Conservation (phyloP, 1,140 invertebrate genomes). For the Drosophila nigrodunni region DNA sequence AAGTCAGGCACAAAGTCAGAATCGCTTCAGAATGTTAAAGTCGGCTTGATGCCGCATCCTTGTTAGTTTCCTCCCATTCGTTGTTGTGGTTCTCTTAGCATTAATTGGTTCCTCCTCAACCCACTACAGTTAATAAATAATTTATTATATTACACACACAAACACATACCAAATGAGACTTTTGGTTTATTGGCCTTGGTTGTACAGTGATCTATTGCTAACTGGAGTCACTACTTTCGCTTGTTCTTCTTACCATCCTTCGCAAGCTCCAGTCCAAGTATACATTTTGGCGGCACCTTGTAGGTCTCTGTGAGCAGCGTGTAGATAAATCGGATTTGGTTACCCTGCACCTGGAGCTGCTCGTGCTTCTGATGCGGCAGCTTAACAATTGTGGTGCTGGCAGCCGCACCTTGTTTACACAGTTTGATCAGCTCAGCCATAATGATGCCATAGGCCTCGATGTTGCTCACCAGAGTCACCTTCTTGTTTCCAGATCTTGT, state of each 20-base stretch:
- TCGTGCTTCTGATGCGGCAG: constrained; percentile 90
- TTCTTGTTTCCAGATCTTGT: constrained; percentile 95
- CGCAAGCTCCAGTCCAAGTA: constrained; percentile 88
- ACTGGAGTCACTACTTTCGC: constrained; percentile 55
- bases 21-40: constrained; percentile 29
- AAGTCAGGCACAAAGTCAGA: constrained; percentile 28
- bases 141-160: constrained; percentile 66
- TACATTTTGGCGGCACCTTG: constrained; percentile 88
- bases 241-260: constrained; percentile 87
- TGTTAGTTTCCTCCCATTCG: constrained; percentile 42
- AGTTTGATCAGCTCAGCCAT: constrained; percentile 91
- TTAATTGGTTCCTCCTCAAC: constrained; percentile 57
- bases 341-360: constrained; percentile 95
- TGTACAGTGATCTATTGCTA: neutral
- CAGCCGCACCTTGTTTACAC: constrained; percentile 93
- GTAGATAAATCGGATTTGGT: constrained; percentile 92
- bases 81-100: constrained; percentile 69
- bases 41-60: constrained; percentile 20
- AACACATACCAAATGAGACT: neutral
- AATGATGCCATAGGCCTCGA: constrained; percentile 93
- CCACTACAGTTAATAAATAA: constrained; percentile 74
- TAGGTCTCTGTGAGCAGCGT: constrained; percentile 90
- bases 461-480: constrained; percentile 94
- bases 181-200: constrained; percentile 19
- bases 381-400: constrained; percentile 92